Base-by-base conservation (phyloP, 2,113 vertebrate species). In the Semicossyphus pulcher region DNA sequence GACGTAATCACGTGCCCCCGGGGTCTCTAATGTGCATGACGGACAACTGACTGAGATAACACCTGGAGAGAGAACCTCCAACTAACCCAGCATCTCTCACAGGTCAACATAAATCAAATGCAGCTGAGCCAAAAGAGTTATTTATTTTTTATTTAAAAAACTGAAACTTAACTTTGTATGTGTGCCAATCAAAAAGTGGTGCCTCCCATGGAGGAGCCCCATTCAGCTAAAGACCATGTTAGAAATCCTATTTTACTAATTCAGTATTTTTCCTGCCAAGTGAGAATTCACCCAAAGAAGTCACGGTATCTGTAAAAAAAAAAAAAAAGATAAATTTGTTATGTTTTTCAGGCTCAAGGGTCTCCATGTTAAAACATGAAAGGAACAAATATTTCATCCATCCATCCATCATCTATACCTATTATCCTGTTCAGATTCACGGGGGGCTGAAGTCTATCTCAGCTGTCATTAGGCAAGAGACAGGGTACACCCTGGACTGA, bases 201-300 rank as follows among this genome's bases (percentile, higher is more conserved):
- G 6, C 51, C 82, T 86, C 80, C 80, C 39, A 56, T 88, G 80
- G 80, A 87, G 75, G 71, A 87, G 56, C 56, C 20, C 3, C 26
- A 44, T 42, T 61, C 11, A 61, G n/a, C 21, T 25, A 8, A 59
- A 25, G 28, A 59, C 31, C 78, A 58, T 69, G 59, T 64, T 45
- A 75, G 44, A n/a, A 82, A 69, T 57, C 42, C 47, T 80, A 76
- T 9, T 44, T 20, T n/a, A n/a, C n/a, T 44, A 7, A n/a, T 7
- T n/a, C 14, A 18, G 18, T 44, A 7, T 48, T 72, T 58, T 52
- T 52, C 57, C 5, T 44, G 31, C 23, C 54, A 14, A 7, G 10
- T 56, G 25, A 75, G 14, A 76, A 57, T 65, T 31, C 10, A 58
- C 47, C 42, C 23, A 53, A 37, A 42, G 14, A 47, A 52, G 4